Evolutionary conservation across 2,797 vertebrate genomes (phyloP).

Genomic region (Chromobotia macracanthus): DNA sequence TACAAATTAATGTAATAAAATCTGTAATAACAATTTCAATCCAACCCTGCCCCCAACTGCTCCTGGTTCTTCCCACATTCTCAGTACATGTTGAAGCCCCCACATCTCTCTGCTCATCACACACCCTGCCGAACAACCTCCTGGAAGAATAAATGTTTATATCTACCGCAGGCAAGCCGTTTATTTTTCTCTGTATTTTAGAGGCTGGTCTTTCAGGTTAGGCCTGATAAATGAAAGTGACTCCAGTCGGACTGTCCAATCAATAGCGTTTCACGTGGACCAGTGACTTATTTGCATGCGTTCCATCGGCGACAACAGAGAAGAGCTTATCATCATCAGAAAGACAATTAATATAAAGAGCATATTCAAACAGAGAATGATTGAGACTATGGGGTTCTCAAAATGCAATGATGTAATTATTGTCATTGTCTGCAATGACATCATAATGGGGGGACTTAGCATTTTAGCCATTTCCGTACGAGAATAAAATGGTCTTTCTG

Average conservation of each 20-base stretch:
- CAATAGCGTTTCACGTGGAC: slow-evolving; percentile 36
- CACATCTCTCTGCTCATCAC: slow-evolving; percentile 25
- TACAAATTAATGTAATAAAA: slow-evolving; percentile 21
- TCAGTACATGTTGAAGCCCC: not conserved
- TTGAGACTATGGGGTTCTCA: not conserved
- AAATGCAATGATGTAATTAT: slow-evolving; percentile 19
- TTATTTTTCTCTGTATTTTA: slow-evolving; percentile 60
- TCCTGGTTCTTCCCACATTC: slow-evolving; percentile 10
- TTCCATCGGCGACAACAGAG: slow-evolving; percentile 10
- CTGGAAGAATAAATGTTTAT: slow-evolving; percentile 74
- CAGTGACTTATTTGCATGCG: slow-evolving; percentile 13
- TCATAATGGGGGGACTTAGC: slow-evolving; percentile 28
- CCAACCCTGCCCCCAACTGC: not conserved
- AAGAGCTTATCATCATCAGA: slow-evolving; percentile 33
- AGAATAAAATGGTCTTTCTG: not conserved
- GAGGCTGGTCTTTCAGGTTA: slow-evolving; percentile 46
- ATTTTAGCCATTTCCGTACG: not conserved
- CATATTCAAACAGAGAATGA: not conserved
- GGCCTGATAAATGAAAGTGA: slow-evolving; percentile 66
- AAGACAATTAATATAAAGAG: slow-evolving; percentile 36
- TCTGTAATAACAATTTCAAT: slow-evolving; percentile 17
- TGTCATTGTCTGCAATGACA: slow-evolving; percentile 4
- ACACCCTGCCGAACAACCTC: slow-evolving; percentile 59
- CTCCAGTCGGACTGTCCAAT: slow-evolving; percentile 61
- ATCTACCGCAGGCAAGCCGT: slow-evolving; percentile 61